Base-by-base conservation (phyloP, 2,888 invertebrate species). In the Noctuana brunneofusca region DNA sequence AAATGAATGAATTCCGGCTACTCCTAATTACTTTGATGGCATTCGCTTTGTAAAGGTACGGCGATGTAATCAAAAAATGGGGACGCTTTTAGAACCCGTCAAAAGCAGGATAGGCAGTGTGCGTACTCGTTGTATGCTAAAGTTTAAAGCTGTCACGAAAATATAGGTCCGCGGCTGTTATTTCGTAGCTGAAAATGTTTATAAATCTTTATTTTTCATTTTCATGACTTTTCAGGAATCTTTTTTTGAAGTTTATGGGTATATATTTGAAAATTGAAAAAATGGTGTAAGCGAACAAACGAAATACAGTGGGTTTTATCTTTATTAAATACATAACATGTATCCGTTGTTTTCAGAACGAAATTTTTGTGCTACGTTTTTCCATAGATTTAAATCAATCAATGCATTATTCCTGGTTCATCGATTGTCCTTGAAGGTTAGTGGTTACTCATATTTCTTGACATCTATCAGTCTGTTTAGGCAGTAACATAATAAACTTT, bases 1-100 rank as follows among this genome's bases (percentile, higher is more conserved):
- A n/a, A n/a, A n/a, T n/a, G n/a, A n/a, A n/a, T n/a, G n/a, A n/a
- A 56, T 56, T 56, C 56, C 43, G 27, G 56, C 43, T 27, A 56
- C 24, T 24, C 43, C 30, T 43, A 56, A 56, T 56, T 56, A 56
- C 43, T 22, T 24, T 46, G 43, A 43, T 43, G 56, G 27, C 27
- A 55, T 54, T 54, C 53, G 18, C 53, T 54, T 49, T 24, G 35
- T 53, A 53, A 18, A 50, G 16, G 32, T 20, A 53, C 20, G 35
- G 35, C 35, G 20, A 35, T 54, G 38, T 54, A 22, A 54, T 54
- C 35, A 54, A 54, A 54, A 49, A 24, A 24, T 49, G 49, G 49
- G 24, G 46, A n/a, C 50, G 14, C 52, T 52, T 38, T 53, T 35
- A 27, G 6, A 49, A 14, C 5, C 24, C 14, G 49, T 49, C 49